phyloP scores from a whole-genome alignment of 2,797 vertebrate genomes.

The Florisuga fusca region DNA sequence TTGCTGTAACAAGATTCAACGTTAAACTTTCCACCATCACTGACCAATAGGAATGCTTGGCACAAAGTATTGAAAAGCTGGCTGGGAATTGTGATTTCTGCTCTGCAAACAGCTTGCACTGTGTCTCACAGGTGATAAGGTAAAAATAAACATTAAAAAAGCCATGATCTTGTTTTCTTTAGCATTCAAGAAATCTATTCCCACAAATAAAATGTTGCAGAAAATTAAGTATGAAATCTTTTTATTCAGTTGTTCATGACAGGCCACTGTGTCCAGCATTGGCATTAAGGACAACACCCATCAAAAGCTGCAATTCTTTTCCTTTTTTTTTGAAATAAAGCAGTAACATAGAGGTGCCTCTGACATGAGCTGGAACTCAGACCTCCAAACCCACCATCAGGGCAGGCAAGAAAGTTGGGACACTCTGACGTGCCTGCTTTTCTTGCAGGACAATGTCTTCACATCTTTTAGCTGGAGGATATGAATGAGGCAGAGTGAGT shows the following conservation, averaged over 20 bases:
- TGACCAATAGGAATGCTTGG: background rate
- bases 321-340: conserved; percentile 61
- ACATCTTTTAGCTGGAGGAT: conserved; percentile 63
- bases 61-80: background rate
- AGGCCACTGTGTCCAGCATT: background rate
- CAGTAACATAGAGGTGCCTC: conserved; percentile 35
- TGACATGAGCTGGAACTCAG: conserved; percentile 34
- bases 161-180: conserved; percentile 1
- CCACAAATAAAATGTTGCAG: background rate
- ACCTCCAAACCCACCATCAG: conserved; percentile 53
- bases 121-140: background rate
- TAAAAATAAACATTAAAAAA: conserved; percentile 39
- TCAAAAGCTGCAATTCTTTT: background rate
- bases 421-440: conserved; percentile 22
- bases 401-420: conserved; percentile 37
- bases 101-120: background rate
- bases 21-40: background rate
- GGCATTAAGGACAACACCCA: background rate
- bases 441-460: conserved; percentile 49
- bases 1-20: background rate
- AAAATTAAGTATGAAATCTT: background rate
- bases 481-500: conserved; percentile 49
- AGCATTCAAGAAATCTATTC: background rate
- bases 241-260: background rate
- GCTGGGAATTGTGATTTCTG: background rate